Evolutionary conservation across 2,797 vertebrate genomes (phyloP).

Genomic region (Scyliorhinus canicula): DNA sequence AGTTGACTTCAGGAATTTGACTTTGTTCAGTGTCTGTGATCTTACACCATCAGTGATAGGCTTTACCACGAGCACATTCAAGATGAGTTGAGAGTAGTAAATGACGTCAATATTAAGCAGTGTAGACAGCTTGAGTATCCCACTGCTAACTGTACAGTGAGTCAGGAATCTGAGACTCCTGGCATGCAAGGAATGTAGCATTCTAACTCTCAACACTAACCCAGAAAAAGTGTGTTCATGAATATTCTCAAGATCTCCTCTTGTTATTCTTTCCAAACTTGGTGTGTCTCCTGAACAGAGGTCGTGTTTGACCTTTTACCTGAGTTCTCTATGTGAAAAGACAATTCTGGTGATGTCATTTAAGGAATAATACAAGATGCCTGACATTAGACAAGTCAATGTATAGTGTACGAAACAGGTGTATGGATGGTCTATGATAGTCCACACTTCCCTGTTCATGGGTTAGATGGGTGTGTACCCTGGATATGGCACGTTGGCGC

Average conservation of each 20-base stretch:
- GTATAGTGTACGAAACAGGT: not conserved
- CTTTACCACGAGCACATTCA: not conserved
- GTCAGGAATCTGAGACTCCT: not conserved
- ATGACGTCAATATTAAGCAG: not conserved
- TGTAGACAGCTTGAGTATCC: not conserved
- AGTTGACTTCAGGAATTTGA: not conserved
- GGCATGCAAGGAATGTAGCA: not conserved
- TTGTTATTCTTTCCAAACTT: conserved; percentile 9
- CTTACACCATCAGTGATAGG: not conserved
- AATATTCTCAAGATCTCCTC: not conserved
- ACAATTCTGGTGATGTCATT: not conserved
- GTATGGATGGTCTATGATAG: not conserved
- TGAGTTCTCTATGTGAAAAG: not conserved
- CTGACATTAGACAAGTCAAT: not conserved
- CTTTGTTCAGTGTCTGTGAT: not conserved
- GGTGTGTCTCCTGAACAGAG: not conserved
- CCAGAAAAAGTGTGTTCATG: not conserved
- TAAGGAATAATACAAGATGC: not conserved
- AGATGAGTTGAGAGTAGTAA: not conserved
- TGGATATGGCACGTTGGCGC: too few species aligned
- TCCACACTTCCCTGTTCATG: not conserved
- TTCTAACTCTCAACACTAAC: not conserved
- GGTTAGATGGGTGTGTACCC: not conserved
- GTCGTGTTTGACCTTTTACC: not conserved
- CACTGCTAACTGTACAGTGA: not conserved